A percentile compares a stretch with the other conserved stretches of the same genome.
Conservation (phyloP, 2,113 vertebrate species). For the Ceyx margarethae region DNA sequence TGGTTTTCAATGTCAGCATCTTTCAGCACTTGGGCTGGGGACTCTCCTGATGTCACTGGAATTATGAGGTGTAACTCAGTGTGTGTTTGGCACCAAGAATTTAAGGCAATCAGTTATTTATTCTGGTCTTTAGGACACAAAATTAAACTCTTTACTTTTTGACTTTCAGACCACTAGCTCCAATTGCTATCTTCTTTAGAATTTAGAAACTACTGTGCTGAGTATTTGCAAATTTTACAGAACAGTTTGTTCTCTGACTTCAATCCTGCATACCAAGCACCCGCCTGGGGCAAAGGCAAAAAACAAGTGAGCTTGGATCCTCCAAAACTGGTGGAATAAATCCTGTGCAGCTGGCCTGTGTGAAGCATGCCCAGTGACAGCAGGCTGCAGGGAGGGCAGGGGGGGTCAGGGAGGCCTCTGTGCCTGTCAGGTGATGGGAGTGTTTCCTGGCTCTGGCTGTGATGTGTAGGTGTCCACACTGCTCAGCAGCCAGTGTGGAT, state of each 20-base stretch:
- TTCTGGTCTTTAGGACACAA: not conserved
- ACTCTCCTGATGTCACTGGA: not conserved
- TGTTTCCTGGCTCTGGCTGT: slow-evolving; percentile 15
- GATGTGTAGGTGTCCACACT: not conserved
- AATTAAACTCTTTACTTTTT: not conserved
- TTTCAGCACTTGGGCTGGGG: not conserved
- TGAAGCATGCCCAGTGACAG: slow-evolving; percentile 45
- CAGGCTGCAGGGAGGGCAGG: not conserved
- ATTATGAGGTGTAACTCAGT: not conserved
- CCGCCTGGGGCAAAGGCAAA: slow-evolving; percentile 33
- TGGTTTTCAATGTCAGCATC: not conserved
- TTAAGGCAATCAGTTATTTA: not conserved
- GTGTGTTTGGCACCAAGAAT: not conserved
- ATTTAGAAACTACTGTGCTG: not conserved
- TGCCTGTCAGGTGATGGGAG: not conserved
- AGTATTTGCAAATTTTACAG: slow-evolving; percentile 31
- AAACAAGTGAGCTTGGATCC: slow-evolving; percentile 35
- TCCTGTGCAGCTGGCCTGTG: slow-evolving; percentile 54
- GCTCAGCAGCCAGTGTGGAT: not conserved
- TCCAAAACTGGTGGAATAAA: slow-evolving; percentile 38
- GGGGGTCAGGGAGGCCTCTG: slow-evolving; percentile 14
- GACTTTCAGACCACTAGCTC: not conserved
- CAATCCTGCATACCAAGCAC: slow-evolving; percentile 10
- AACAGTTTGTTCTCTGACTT: slow-evolving; percentile 49
- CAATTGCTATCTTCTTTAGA: not conserved